These are phyloP conservation scores for Empis livida DNA, from an alignment of 2,888 invertebrate species.

Conservation along the genomic window DNA sequence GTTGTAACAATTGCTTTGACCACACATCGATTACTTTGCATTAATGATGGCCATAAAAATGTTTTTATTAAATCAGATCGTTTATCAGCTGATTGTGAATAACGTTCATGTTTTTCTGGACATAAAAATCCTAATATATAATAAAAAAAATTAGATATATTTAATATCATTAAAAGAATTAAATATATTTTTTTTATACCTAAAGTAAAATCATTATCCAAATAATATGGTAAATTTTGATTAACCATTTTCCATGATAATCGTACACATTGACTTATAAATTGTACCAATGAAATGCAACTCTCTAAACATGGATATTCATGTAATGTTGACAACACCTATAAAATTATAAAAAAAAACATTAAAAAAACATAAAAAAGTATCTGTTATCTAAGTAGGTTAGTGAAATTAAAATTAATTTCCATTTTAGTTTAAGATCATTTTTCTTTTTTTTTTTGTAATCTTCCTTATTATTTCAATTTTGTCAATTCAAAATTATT, in stretches of 20 bases:
- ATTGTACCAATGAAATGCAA: constrained; percentile 64
- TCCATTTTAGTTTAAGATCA: not conserved
- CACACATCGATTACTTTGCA: constrained; percentile 63
- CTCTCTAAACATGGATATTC: constrained; percentile 82
- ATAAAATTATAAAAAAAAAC: constrained; percentile 20
- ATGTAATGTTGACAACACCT: constrained; percentile 78
- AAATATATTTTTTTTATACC: constrained; percentile 30
- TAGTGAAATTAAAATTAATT: constrained; percentile 5
- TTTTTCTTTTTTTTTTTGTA: not conserved
- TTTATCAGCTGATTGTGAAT: constrained; percentile 61
- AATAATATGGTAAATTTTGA: constrained; percentile 51
- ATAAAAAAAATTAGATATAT: not conserved
- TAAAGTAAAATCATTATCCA: constrained; percentile 56
- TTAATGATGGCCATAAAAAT: constrained; percentile 77
- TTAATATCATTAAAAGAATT: not conserved
- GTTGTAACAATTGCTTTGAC: constrained; percentile 75
- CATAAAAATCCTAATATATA: constrained; percentile 45
- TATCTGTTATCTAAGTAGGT: constrained; percentile 2
- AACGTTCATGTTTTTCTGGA: constrained; percentile 65
- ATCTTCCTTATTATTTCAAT: not conserved
- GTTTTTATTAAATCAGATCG: constrained; percentile 62
- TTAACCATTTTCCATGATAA: constrained; percentile 80
- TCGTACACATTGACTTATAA: constrained; percentile 68
- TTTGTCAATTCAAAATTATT: too few relatives aligned
- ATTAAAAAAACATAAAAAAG: not conserved